phyloP scores from a whole-genome alignment of 2,888 invertebrate species.

The Campoplex capitator region DNA sequence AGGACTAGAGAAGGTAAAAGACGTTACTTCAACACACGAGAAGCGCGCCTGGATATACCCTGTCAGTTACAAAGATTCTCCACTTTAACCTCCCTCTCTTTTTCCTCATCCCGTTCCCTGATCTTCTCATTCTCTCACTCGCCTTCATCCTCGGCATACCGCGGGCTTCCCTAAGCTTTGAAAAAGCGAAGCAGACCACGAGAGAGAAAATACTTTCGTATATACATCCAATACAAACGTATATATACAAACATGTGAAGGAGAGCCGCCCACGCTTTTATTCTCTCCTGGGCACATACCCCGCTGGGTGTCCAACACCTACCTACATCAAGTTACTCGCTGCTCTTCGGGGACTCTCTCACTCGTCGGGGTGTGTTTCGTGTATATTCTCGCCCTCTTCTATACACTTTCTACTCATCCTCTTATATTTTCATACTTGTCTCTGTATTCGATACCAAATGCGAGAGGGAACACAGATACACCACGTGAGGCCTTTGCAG shows the following conservation, averaged over 20 bases:
- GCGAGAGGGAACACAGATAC: conserved; percentile 68
- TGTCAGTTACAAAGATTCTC: conserved; percentile 70
- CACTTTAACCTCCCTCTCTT: conserved; percentile 57
- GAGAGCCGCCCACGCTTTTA: conserved; percentile 80
- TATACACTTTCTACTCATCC: not conserved
- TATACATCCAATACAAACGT: conserved; percentile 1
- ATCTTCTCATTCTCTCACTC: conserved; percentile 19
- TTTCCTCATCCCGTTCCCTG: conserved; percentile 37
- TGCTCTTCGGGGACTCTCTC: conserved; percentile 38
- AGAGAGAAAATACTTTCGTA: conserved; percentile 23
- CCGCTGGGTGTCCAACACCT: conserved; percentile 84
- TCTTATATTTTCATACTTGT: not conserved
- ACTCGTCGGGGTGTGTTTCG: conserved; percentile 50
- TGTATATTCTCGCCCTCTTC: conserved; percentile 35
- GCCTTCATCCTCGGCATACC: conserved; percentile 29
- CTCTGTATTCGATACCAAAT: conserved; percentile 68
- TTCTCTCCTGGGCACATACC: conserved; percentile 73
- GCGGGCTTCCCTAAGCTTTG: conserved; percentile 6
- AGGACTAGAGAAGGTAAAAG: conserved; percentile 34
- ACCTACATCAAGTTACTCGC: conserved; percentile 75
- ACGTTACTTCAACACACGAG: conserved; percentile 76
- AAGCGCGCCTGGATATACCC: conserved; percentile 69
- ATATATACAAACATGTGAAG: conserved; percentile 43
- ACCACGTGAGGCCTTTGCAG: conserved; percentile 71
- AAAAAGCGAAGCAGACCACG: conserved; percentile 32